Conservation (phyloP, 1,140 invertebrate species). For the Trichomalopsis sarcophagae region DNA sequence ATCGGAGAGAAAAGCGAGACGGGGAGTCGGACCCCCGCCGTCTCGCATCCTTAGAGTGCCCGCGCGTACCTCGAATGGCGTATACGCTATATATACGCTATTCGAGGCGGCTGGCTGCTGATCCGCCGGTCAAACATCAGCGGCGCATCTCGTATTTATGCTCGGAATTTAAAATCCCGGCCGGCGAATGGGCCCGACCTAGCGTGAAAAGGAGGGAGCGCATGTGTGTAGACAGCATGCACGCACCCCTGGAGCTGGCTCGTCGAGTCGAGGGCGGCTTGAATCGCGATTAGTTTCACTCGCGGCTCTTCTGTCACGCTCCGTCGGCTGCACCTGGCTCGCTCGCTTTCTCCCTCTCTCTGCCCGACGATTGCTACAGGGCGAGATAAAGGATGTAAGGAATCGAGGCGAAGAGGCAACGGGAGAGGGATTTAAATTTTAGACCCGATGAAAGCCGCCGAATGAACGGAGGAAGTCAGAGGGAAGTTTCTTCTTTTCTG, state of each 20-base stretch:
- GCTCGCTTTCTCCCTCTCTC: background rate
- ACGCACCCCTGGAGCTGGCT: constrained; percentile 27
- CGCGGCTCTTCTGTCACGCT: constrained; percentile 55
- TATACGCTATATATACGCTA: no score
- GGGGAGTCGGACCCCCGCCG: background rate
- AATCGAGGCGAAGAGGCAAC: background rate
- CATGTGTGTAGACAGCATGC: background rate
- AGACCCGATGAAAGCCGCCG: background rate
- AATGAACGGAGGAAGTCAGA: background rate
- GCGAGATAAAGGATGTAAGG: background rate
- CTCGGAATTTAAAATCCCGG: constrained; percentile 27
- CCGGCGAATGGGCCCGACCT: background rate
- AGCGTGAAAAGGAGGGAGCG: background rate
- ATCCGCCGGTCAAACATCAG: constrained; percentile 13
- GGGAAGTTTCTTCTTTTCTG: background rate
- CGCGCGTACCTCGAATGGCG: no score
- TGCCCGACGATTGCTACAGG: background rate
- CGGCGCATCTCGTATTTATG: constrained; percentile 1
- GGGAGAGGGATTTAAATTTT: constrained; percentile 26
- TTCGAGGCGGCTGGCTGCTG: background rate
- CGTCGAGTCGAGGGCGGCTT: constrained; percentile 37
- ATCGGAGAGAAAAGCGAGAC: background rate
- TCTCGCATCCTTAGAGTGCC: background rate
- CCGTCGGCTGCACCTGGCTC: constrained; percentile 56
- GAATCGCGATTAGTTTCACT: constrained; percentile 60